Conservation (phyloP, 2,888 invertebrate species). For the Tiliacea citrago region DNA sequence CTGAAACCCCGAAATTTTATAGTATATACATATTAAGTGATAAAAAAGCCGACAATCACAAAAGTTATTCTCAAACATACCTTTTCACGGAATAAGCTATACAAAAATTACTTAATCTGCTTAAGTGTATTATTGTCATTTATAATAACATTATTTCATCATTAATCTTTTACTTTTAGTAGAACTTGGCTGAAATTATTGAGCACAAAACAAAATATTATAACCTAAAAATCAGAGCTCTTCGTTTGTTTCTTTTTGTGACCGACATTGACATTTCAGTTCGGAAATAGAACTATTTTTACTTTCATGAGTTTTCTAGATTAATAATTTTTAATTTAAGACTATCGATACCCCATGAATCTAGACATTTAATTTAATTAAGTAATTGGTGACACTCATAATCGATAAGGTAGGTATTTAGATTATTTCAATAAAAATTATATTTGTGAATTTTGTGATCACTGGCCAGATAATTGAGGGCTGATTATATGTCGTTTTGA, state of each 20-base stretch:
- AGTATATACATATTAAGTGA: background rate
- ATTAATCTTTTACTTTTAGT: background rate
- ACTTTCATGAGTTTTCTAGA: background rate
- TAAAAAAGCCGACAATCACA: conserved; percentile 15
- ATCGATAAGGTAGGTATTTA: background rate
- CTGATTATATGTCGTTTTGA: conserved; percentile 33
- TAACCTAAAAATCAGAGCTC: conserved; percentile 39
- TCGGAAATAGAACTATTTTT: conserved; percentile 7
- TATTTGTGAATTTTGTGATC: no score
- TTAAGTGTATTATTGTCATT: conserved; percentile 45
- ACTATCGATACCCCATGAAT: background rate
- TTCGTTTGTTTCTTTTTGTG: conserved; percentile 25
- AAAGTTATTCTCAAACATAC: conserved; percentile 43
- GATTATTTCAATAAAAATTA: background rate
- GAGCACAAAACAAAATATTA: background rate
- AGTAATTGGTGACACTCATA: background rate
- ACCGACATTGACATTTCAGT: conserved; percentile 29
- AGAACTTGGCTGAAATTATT: background rate
- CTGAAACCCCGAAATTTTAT: conserved; percentile 62
- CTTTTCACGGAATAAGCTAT: conserved; percentile 57
- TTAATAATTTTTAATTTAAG: background rate
- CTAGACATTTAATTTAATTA: no score
- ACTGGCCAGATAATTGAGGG: conserved; percentile 35
- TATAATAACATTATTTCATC: conserved; percentile 27
- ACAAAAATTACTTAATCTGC: conserved; percentile 47